Conservation (phyloP, 2,797 vertebrate species). For the Ctenopoma multispine region DNA sequence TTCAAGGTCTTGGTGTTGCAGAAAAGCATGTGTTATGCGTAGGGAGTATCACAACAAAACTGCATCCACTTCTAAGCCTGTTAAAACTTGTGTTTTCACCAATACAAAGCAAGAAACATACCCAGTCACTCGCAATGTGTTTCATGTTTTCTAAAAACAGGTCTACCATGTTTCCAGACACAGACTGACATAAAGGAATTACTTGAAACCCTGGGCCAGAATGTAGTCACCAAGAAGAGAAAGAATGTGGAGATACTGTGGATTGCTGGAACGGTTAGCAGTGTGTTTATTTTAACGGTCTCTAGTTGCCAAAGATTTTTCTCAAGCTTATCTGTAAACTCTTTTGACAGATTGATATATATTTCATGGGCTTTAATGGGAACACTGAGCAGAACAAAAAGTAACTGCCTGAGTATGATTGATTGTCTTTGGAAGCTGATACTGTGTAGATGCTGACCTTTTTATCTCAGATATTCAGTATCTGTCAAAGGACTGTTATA, state of each 20-base stretch:
- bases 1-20: not conserved
- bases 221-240: constrained; percentile 94
- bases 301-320: not conserved
- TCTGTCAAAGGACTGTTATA: not conserved
- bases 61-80: not conserved
- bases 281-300: not conserved
- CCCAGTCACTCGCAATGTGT: not conserved
- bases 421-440: constrained; percentile 19
- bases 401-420: constrained; percentile 21
- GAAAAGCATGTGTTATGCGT: not conserved
- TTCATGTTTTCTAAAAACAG: constrained; percentile 73
- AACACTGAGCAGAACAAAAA: constrained; percentile 15
- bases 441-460: constrained; percentile 11
- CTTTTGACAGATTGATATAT: constrained; percentile 8
- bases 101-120: constrained; percentile 3
- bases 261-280: constrained; percentile 92
- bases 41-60: not conserved
- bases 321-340: not conserved
- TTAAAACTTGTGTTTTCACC: not conserved
- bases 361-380: constrained; percentile 14
- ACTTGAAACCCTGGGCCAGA: constrained; percentile 96
- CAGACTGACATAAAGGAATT: constrained; percentile 94
- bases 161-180: constrained; percentile 93
- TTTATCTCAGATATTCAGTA: constrained; percentile 2
- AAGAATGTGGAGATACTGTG: constrained; percentile 99